phyloP scores from a whole-genome alignment of 2,113 vertebrate genomes.

The Rhinolophus sinicus region DNA sequence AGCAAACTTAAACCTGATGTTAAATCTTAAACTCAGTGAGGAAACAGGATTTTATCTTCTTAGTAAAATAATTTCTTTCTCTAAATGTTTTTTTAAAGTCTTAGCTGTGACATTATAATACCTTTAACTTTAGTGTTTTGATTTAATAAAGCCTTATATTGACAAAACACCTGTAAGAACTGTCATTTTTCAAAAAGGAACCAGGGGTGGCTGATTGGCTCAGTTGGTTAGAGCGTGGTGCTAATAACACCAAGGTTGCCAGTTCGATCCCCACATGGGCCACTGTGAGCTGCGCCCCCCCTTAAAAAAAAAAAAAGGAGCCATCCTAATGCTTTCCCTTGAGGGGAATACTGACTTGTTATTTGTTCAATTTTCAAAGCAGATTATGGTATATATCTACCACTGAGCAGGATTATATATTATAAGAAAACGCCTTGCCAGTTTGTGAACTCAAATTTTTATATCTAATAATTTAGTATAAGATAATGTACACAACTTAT shows the following conservation, averaged over 20 bases:
- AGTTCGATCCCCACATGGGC: too few species aligned
- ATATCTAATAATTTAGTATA: not conserved
- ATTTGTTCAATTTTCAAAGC: constrained; percentile 50
- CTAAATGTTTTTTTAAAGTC: constrained; percentile 10
- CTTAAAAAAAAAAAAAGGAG: too few species aligned
- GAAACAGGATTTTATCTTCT: not conserved
- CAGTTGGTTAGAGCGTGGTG: too few species aligned
- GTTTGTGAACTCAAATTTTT: constrained; percentile 33
- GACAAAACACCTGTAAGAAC: constrained; percentile 14
- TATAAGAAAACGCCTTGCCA: constrained; percentile 21
- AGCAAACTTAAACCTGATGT: not conserved
- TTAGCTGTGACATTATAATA: constrained; percentile 14
- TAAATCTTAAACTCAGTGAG: not conserved
- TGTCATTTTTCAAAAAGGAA: not conserved
- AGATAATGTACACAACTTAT: constrained; percentile 22
- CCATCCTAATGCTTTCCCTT: not conserved
- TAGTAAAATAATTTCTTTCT: constrained; percentile 39
- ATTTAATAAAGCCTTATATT: not conserved
- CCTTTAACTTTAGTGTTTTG: constrained; percentile 41
- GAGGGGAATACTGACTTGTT: constrained; percentile 27
- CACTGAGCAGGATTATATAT: constrained; percentile 12
- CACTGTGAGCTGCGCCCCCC: too few species aligned
- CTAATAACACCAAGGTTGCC: too few species aligned
- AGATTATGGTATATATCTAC: constrained; percentile 13
- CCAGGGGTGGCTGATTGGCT: not conserved